Percentiles rank a stretch among this genome's conserved stretches.
Conservation (phyloP, 2,797 vertebrate genomes). For the Parauchenoglanis ngamensis region DNA sequence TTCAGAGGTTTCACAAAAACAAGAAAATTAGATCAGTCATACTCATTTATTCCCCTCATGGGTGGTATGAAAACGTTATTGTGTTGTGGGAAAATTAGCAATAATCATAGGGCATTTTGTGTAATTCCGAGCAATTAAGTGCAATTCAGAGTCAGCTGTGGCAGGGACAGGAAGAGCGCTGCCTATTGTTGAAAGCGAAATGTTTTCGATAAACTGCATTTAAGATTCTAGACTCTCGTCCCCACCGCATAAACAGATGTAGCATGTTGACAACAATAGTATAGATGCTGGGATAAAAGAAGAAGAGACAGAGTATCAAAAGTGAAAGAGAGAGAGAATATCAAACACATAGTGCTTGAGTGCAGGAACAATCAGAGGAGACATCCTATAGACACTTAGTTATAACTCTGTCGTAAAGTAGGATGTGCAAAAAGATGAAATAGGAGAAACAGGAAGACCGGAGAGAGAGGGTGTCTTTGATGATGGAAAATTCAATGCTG, state of each 20-base stretch:
- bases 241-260: conserved; percentile 46
- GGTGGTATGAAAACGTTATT: conserved; percentile 62
- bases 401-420: neutral
- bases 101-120: conserved; percentile 70
- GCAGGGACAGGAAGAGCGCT: conserved; percentile 54
- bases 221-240: conserved; percentile 52
- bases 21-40: conserved; percentile 67
- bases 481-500: conserved; percentile 26
- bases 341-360: conserved; percentile 7
- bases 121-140: conserved; percentile 69
- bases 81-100: conserved; percentile 66
- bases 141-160: conserved; percentile 66
- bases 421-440: conserved; percentile 20
- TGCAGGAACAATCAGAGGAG: conserved; percentile 17
- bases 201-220: conserved; percentile 55
- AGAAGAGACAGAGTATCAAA: conserved; percentile 15
- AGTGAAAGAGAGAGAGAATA: conserved; percentile 10
- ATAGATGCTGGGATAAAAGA: conserved; percentile 28
- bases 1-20: conserved; percentile 59
- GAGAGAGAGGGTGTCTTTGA: conserved; percentile 10
- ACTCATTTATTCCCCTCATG: conserved; percentile 68
- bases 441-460: conserved; percentile 10
- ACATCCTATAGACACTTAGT: neutral
- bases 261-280: conserved; percentile 46
- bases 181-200: conserved; percentile 51